Percentiles rank a stretch among this genome's conserved stretches.
These are phyloP conservation scores for Sipha flava DNA, from an alignment of 1,140 invertebrate species.

Conservation along the genomic window DNA sequence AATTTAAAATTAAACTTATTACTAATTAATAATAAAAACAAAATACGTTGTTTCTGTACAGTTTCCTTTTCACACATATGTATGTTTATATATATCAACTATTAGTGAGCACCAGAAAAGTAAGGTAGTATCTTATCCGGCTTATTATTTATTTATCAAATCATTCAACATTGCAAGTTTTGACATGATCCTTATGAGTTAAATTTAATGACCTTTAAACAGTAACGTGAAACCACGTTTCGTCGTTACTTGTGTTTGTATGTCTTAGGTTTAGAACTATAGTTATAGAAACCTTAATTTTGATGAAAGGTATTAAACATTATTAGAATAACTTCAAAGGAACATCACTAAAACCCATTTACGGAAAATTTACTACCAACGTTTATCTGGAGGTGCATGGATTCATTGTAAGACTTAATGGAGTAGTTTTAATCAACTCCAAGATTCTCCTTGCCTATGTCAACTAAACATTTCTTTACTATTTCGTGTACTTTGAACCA, in stretches of 20 bases:
- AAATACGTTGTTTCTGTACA: no score
- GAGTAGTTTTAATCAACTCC: background rate
- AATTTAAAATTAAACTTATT: no score
- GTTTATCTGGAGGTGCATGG: background rate
- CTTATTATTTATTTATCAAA: no score
- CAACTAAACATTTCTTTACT: background rate
- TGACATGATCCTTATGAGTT: no score
- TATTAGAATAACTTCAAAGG: background rate
- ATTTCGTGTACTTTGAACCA: background rate
- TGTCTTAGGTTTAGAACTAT: background rate
- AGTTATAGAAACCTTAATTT: background rate
- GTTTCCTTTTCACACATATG: no score
- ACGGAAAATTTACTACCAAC: background rate
- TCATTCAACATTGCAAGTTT: no score
- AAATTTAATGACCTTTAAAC: no score
- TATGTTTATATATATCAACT: no score
- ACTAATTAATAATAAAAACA: no score
- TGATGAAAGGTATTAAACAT: background rate
- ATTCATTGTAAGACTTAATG: background rate
- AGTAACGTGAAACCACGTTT: background rate
- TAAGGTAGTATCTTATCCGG: no score
- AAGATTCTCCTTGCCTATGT: background rate
- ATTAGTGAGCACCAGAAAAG: no score
- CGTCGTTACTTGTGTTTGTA: background rate
- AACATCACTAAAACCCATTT: background rate